Conservation (phyloP, 2,113 vertebrate genomes). For the Panurus biarmicus region DNA sequence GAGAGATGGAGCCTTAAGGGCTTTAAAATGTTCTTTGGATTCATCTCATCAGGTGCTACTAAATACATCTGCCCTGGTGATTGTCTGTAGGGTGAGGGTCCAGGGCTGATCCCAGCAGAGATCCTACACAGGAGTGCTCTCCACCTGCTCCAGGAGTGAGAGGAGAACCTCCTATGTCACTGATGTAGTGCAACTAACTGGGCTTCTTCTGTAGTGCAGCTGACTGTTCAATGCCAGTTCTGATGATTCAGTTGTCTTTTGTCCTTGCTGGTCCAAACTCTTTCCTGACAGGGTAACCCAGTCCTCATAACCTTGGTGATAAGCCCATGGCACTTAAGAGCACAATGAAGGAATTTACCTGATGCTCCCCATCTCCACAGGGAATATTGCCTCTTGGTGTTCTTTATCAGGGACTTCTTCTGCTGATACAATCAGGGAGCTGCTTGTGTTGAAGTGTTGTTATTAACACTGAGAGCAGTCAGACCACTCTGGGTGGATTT, state of each 20-base stretch:
- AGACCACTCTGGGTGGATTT: neutral
- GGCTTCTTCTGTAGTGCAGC: no score
- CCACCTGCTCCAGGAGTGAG: neutral
- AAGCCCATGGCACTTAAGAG: neutral
- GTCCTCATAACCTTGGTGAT: neutral
- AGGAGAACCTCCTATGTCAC: neutral
- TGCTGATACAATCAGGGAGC: constrained; percentile 20
- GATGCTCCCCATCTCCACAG: neutral
- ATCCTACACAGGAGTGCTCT: neutral
- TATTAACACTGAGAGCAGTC: constrained; percentile 4
- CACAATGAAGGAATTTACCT: neutral
- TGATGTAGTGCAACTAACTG: neutral
- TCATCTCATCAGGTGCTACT: neutral
- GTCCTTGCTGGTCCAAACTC: neutral
- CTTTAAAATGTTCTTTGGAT: neutral
- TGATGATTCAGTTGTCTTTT: neutral
- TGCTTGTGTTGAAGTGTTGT: neutral
- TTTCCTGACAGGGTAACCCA: neutral
- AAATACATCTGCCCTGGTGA: neutral
- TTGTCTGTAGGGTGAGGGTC: neutral
- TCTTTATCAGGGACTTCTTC: constrained; percentile 38
- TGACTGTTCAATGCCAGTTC: neutral
- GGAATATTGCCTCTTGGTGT: constrained; percentile 20
- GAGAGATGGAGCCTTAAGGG: neutral
- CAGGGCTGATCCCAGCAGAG: neutral